Evolutionary conservation across 2,113 vertebrate genomes (phyloP), one percentile per base, ranked within the genome.

Genomic region (Microtus montanus): DNA sequence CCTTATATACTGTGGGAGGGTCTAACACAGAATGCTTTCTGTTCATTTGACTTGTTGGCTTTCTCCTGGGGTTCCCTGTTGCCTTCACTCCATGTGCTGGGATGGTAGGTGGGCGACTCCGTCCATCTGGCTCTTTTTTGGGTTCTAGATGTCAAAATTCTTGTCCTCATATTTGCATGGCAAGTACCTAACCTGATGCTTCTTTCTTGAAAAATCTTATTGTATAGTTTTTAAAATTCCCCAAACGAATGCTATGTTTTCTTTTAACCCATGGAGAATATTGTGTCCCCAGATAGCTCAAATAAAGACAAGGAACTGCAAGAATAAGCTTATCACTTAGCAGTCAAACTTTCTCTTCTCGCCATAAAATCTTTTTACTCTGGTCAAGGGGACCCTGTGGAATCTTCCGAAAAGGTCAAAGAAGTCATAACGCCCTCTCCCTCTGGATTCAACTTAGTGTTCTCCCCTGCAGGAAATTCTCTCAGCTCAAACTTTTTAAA

Each of bases 281-380:
- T 58, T 77, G 35, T 73, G 26, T 77, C 47, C 49, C 44, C 41
- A 35, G 41, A 93, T 86, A 91, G n/a, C 89, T 93, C 75, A 85
- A 79, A 79, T 24, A 83, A 26, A 66, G 74, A 73, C 54, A 82
- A 88, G 35, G 19, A 49, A 47, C 7, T 73, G 22, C 2, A 92
- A 74, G 49, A 33, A 79, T 20, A 77, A 87, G 9, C 71, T 92
- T 30, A 70, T 89, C 95, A 75, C 87, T 90, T 58, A 87, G 47
- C 70, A 89, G 38, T 0, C 30, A 52, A 52, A 26, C 52, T 89
- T 75, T 61, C 38, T 5, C 4, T 52, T 91, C 19, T 92, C 79
- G 38, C 35, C 58, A 7, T 52, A 3, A 41, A 70, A 35, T n/a
- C 70, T 41, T 87, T 90, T 86, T 70, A 30, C 66, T 92, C 83